A percentile compares a stretch with the other conserved stretches of the same genome.
Evolutionary conservation across 1,140 invertebrate genomes (phyloP).

Genomic region (Panonychus citri): DNA sequence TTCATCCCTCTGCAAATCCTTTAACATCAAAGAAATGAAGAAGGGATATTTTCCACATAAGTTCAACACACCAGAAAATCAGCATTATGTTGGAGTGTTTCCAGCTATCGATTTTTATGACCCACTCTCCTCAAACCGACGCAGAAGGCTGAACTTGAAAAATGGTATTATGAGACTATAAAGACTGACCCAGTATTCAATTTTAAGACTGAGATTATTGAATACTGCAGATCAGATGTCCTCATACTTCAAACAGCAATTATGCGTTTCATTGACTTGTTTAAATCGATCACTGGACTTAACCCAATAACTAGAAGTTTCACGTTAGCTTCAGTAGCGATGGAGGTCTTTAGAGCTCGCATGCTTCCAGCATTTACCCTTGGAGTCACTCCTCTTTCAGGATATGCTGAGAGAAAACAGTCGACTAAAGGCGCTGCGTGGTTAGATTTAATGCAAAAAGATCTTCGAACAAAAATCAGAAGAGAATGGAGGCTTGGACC

Average conservation of each 20-base stretch:
- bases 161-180: neutral
- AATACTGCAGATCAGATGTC: neutral
- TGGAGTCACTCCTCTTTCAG: neutral
- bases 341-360: neutral
- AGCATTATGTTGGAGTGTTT: neutral
- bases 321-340: neutral
- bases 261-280: neutral
- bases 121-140: constrained; percentile 1
- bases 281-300: neutral
- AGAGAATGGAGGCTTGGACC: neutral
- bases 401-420: neutral
- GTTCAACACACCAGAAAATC: neutral
- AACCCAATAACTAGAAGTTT: neutral
- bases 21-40: neutral
- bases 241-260: neutral
- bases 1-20: neutral
- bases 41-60: constrained; percentile 6
- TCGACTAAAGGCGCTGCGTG: neutral
- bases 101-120: neutral
- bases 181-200: neutral
- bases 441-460: neutral
- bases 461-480: neutral
- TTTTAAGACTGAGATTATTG: neutral
- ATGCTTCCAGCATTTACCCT: neutral
- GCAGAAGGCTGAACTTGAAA: constrained; percentile 3